These are phyloP conservation scores for Trachurus trachurus DNA, from an alignment of 2,797 vertebrate genomes.

Conservation along the genomic window DNA sequence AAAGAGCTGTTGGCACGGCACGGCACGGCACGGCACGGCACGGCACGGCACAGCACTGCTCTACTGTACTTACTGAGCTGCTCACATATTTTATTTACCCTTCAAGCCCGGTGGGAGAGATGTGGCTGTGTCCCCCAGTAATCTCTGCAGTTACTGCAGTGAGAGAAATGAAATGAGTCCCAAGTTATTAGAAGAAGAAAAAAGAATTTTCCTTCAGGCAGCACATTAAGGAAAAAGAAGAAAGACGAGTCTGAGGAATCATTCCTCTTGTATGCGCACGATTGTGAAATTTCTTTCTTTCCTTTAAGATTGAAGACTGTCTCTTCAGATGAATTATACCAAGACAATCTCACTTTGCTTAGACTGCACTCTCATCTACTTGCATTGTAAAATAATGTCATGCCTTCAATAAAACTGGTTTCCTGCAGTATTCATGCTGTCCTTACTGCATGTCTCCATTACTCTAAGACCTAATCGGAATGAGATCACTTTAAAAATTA, in stretches of 20 bases:
- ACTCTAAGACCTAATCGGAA: neutral
- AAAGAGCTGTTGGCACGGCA: neutral
- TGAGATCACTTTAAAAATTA: neutral
- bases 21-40: neutral
- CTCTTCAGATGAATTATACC: neutral
- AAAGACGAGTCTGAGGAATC: neutral
- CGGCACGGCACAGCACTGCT: neutral
- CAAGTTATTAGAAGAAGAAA: neutral
- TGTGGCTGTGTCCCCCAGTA: neutral
- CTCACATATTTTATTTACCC: neutral
- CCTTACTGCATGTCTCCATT: conserved; percentile 2
- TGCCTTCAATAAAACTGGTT: neutral
- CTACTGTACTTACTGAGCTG: neutral
- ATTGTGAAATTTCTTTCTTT: conserved; percentile 1
- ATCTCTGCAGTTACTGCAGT: neutral
- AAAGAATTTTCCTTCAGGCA: neutral
- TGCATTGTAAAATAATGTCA: neutral
- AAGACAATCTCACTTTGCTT: neutral
- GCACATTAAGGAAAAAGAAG: neutral
- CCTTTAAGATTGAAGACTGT: neutral
- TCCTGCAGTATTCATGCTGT: neutral
- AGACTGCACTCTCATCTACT: neutral
- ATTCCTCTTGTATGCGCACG: neutral
- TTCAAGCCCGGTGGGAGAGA: neutral
- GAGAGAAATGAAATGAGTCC: neutral